Base-by-base conservation (phyloP, 2,797 vertebrate species). In the Molossus alvarezi region DNA sequence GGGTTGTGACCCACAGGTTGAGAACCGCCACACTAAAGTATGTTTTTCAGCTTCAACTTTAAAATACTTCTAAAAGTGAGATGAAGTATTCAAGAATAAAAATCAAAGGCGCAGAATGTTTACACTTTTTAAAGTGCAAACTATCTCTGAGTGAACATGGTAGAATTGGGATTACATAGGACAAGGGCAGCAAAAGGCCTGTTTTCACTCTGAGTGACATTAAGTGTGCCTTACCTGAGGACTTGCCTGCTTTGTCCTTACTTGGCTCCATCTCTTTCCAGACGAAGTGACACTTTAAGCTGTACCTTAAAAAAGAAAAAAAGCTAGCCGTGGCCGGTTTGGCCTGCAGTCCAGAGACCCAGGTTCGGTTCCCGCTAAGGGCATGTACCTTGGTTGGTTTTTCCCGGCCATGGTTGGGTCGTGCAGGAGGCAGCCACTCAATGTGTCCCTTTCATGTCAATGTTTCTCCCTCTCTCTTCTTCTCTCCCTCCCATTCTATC, bases 61-160 rank as follows among this genome's bases (percentile, higher is more conserved):
- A 71, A 77, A 57, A 82, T 53, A 62, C 45, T 41, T 85, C 33
- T 57, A 45, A 41, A 51, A 57, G 69, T 29, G 23, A 41, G 13
- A 86, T 37, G 51, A 94, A 33, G 21, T 57, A 71, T 23, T 84
- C 25, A 65, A 86, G 21, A 73, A 85, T 62, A 69, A 81, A 77
- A 75, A 48, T 45, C 37, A 41, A 84, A 89, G 51, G 1, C 65
- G 51, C 23, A 76, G 29, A 71, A 77, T 45, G n/a, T 84, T 45
- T 45, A 48, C 33, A 18, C 9, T 25, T 58, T 86, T 71, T 10
- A 55, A 95, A 60, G 53, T 23, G 71, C 29, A 82, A 33, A 1
- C n/a, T 48, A 80, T 53, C 71, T 88, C 15, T 21, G 71, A 45
- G 41, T 33, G 3, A 83, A 33, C 3, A 1, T 12, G 82, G 51